Percentiles rank a stretch among this genome's conserved stretches.
phyloP scores from a whole-genome alignment of 2,113 vertebrate genomes.

The Hippotragus niger region DNA sequence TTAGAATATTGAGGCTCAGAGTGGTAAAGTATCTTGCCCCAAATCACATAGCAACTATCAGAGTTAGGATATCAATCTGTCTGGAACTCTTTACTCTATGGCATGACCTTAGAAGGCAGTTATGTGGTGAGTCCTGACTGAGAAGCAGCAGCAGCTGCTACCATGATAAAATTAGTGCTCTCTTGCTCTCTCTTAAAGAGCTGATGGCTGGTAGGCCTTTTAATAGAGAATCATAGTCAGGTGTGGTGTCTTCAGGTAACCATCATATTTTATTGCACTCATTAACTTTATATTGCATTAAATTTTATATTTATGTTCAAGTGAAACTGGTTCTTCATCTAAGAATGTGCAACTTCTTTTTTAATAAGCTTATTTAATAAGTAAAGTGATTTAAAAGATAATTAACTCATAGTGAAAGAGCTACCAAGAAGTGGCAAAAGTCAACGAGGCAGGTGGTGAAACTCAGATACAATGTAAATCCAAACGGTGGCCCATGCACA shows the following conservation, averaged over 20 bases:
- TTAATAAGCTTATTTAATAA: conserved; percentile 19
- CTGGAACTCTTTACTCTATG: not conserved
- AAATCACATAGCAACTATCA: not conserved
- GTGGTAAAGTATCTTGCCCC: not conserved
- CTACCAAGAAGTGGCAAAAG: not conserved
- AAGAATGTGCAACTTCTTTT: not conserved
- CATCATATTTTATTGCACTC: not conserved
- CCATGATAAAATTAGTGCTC: not conserved
- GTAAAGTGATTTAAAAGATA: not conserved
- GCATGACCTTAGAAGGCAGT: not conserved
- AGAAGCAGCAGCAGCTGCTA: not conserved
- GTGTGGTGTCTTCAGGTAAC: not conserved
- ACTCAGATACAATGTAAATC: not conserved
- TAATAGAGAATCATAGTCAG: not conserved
- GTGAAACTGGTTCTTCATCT: not conserved
- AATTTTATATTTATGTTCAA: not conserved
- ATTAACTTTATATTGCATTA: not conserved
- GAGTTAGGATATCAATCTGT: not conserved
- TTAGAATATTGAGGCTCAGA: not conserved
- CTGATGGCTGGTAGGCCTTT: not conserved
- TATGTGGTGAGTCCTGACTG: not conserved
- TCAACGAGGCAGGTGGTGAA: not conserved
- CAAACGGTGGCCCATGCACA: not conserved
- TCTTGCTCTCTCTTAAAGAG: not conserved
- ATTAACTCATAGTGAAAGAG: not conserved